Evolutionary conservation across 2,888 invertebrate species (phyloP).

Genomic region (Venusia cambrica): DNA sequence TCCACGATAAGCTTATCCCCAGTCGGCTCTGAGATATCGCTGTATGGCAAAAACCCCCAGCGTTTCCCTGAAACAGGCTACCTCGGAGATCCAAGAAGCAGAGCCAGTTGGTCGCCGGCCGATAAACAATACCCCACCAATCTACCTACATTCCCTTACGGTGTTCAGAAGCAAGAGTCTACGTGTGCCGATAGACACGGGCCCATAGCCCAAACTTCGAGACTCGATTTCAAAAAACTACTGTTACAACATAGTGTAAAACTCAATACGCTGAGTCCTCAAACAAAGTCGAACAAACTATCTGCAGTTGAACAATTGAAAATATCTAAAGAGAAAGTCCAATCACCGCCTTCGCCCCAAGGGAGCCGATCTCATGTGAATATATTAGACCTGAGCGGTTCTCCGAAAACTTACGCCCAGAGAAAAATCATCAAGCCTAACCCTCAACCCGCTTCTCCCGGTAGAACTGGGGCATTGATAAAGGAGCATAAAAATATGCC

Average conservation of each 20-base stretch:
- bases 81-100: slow-evolving; percentile 76
- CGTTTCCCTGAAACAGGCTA: slow-evolving; percentile 83
- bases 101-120: slow-evolving; percentile 85
- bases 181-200: slow-evolving; percentile 84
- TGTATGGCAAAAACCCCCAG: slow-evolving; percentile 63
- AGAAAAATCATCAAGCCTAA: slow-evolving; percentile 81
- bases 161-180: slow-evolving; percentile 57
- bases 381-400: slow-evolving; percentile 85
- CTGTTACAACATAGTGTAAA: slow-evolving; percentile 88
- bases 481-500: slow-evolving; percentile 79
- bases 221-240: slow-evolving; percentile 91
- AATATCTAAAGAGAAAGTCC: slow-evolving; percentile 81
- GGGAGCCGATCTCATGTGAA: slow-evolving; percentile 77
- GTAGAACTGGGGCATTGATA: slow-evolving; percentile 72
- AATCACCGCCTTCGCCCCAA: slow-evolving; percentile 45
- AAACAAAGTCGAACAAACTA: slow-evolving; percentile 81
- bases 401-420: slow-evolving; percentile 85
- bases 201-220: slow-evolving; percentile 85
- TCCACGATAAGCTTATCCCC: slow-evolving; percentile 73
- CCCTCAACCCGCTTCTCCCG: slow-evolving; percentile 75
- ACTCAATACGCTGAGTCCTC: slow-evolving; percentile 74
- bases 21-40: slow-evolving; percentile 71
- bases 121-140: slow-evolving; percentile 57
- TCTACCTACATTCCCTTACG: slow-evolving; percentile 35
- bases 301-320: slow-evolving; percentile 91